Conservation (phyloP, 2,888 invertebrate species). For the Cosmia pyralina region DNA sequence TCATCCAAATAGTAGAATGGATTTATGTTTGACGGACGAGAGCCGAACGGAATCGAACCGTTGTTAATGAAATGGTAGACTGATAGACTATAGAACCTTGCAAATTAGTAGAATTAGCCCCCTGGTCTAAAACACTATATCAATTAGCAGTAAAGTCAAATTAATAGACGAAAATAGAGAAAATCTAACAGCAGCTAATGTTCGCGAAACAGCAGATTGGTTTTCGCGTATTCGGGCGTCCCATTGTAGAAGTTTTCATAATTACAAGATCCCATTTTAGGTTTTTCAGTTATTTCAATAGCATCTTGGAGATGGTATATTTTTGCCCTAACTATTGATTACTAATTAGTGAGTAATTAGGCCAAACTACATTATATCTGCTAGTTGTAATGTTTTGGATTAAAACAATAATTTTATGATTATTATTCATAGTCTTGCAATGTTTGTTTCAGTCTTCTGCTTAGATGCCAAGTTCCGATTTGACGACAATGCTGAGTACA, state of each 20-base stretch:
- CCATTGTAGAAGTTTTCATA: not conserved
- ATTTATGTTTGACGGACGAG: not conserved
- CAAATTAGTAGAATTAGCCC: not conserved
- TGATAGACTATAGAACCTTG: no score
- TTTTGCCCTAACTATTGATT: not conserved
- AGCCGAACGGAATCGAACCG: slow-evolving; percentile 1
- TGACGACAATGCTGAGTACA: slow-evolving; percentile 98
- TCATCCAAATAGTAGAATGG: not conserved
- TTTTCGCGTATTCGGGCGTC: not conserved
- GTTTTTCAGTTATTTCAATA: not conserved
- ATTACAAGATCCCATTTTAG: not conserved
- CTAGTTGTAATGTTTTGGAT: not conserved
- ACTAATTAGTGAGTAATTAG: not conserved
- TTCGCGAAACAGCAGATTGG: not conserved
- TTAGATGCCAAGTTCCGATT: slow-evolving; percentile 98
- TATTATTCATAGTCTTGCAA: not conserved
- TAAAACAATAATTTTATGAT: no score
- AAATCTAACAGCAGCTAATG: no score
- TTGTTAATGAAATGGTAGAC: not conserved
- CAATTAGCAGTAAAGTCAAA: no score
- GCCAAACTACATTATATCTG: not conserved
- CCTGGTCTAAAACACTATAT: not conserved
- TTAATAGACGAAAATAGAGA: no score
- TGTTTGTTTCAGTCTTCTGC: slow-evolving; percentile 93
- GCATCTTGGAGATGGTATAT: not conserved